Evolutionary conservation across 1,140 invertebrate species (phyloP), one percentile per base, ranked within the genome.

Genomic region (Monomorium pharaonis): DNA sequence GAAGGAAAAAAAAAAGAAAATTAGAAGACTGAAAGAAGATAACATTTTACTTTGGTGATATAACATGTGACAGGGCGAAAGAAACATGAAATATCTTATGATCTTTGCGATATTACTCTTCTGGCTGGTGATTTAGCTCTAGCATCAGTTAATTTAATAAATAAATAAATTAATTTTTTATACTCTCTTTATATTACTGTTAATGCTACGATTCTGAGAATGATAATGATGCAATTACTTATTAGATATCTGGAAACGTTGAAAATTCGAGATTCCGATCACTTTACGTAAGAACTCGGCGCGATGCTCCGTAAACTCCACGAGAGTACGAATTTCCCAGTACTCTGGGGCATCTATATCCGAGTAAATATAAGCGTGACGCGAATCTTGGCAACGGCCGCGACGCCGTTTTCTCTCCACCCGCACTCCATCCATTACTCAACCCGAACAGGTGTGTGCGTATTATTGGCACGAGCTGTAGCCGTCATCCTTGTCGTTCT

Each of bases 311-410:
- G 33, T 86, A 88, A 91, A 90, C 84, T 85, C 84, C 84, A 78
- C 87, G 70, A 78, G 85, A 65, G 83, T 70, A 83, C 86, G 87
- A 91, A 90, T 92, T 88, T 85, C 65, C 51, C 81, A 75, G 85
- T 89, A 90, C 88, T 42, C n/a, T 89, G 87, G 86, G 69, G 87
- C 89, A 76, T 67, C 63, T 47, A 47, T 67, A 67, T 86, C 83
- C 86, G 91, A 92, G 88, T 92, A 94, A 94, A 94, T 93, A 93
- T 93, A 94, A 94, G 92, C 92, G 86, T 92, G 92, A 92, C 91
- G 88, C 88, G 90, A 91, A 90, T 92, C 92, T 93, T 92, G 93
- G 92, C 92, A 93, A 77, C 89, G 80, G 33, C 63, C 85, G 86
- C 86, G 84, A 89, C 85, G 75, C 18, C 67, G 51, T 58, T 83